Conservation (phyloP, 2,797 vertebrate genomes). For the Micropoecilia bifurca region DNA sequence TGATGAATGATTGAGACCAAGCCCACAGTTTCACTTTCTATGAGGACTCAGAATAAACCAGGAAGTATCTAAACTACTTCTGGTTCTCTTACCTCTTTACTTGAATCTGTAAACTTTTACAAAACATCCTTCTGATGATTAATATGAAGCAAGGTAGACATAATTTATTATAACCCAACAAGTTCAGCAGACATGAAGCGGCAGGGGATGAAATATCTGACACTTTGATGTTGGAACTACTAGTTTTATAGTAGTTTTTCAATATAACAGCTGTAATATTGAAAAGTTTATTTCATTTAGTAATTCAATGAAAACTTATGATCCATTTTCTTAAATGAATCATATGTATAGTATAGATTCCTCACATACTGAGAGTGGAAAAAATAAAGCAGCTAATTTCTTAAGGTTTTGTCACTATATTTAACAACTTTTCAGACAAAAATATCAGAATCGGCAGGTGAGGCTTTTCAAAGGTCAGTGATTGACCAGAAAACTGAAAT, state of each 20-base stretch:
- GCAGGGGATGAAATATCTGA: not conserved
- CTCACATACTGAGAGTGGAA: not conserved
- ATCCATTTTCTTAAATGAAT: not conserved
- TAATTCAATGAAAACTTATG: not conserved
- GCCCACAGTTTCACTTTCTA: not conserved
- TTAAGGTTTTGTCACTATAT: no score
- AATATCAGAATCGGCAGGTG: no score
- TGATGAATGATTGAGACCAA: not conserved
- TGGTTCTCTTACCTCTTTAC: not conserved
- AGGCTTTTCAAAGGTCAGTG: no score
- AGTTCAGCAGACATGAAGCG: not conserved
- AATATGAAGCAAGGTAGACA: not conserved
- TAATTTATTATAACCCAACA: not conserved
- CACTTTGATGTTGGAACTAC: no score
- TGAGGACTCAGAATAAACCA: not conserved
- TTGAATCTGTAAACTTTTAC: not conserved
- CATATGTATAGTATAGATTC: not conserved
- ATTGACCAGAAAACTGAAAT: no score
- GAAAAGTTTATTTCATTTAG: not conserved
- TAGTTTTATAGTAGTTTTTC: no score
- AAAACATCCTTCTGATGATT: not conserved
- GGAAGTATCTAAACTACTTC: not conserved
- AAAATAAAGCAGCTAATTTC: no score
- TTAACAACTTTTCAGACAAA: no score
- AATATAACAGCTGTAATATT: no score